Percentiles rank a stretch among this genome's conserved stretches.
These are phyloP conservation scores for Formicarius rufipectus DNA, from an alignment of 2,113 vertebrate species.

Conservation along the genomic window DNA sequence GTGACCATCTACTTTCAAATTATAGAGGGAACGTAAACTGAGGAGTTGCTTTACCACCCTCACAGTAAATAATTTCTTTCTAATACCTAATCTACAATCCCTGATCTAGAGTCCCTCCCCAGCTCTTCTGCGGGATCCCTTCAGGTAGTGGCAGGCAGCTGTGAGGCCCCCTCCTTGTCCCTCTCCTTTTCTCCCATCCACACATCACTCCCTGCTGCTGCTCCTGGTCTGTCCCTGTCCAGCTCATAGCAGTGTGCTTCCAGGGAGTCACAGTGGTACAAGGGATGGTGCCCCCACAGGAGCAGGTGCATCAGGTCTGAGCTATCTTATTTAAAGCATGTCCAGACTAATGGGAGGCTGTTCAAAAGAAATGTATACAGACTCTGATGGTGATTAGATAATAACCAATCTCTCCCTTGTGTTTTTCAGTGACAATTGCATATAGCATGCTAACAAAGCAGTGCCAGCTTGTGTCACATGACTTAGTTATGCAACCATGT, in stretches of 20 bases:
- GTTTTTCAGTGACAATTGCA: not conserved
- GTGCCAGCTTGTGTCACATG: not conserved
- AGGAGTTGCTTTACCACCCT: not conserved
- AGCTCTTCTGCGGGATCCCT: not conserved
- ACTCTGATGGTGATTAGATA: not conserved
- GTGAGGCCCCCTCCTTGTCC: too few species aligned
- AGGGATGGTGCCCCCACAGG: too few species aligned
- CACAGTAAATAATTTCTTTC: not conserved
- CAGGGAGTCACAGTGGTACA: accelerated
- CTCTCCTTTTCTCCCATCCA: not conserved
- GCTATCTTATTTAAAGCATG: not conserved
- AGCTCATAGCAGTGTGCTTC: accelerated
- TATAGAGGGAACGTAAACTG: not conserved
- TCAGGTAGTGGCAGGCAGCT: too few species aligned
- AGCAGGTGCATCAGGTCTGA: not conserved
- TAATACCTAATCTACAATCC: not conserved
- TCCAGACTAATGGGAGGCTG: not conserved
- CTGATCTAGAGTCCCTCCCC: accelerated
- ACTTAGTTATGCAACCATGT: not conserved
- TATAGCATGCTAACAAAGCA: not conserved
- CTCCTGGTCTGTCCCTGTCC: accelerated
- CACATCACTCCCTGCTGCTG: accelerated
- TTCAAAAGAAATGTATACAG: accelerated
- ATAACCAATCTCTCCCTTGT: not conserved
- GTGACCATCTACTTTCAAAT: not conserved